phyloP scores from a whole-genome alignment of 2,797 vertebrate species.

The Chiloscyllium punctatum region DNA sequence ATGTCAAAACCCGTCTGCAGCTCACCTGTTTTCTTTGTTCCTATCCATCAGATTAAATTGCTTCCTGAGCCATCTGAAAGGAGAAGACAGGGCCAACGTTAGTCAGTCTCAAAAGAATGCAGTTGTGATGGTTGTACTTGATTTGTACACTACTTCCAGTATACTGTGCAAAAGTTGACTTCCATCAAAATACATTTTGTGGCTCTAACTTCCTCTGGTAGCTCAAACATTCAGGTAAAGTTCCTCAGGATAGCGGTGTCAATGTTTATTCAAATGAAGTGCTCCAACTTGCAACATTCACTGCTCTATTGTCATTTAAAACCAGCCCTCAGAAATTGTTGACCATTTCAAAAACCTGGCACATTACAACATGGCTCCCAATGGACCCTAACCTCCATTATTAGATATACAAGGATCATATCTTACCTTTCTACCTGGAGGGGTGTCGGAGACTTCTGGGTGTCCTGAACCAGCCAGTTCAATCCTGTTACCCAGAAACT shows the following conservation, averaged over 20 bases:
- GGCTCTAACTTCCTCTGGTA: background rate
- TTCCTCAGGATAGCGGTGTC: background rate
- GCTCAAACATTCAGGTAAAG: background rate
- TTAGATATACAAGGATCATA: background rate
- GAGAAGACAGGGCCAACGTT: slow-evolving; percentile 7
- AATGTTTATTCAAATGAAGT: background rate
- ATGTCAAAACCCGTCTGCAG: background rate
- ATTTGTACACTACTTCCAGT: background rate
- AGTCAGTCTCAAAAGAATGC: background rate
- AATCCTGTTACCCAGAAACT: slow-evolving; percentile 72
- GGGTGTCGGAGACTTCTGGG: slow-evolving; percentile 63
- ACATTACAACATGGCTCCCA: background rate
- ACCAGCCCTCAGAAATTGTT: background rate
- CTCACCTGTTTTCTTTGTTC: slow-evolving; percentile 71
- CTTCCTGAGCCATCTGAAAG: slow-evolving; percentile 68
- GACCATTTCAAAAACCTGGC: background rate
- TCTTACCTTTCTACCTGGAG: slow-evolving; percentile 69
- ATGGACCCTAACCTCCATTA: background rate
- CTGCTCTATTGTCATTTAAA: background rate
- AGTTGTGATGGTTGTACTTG: background rate
- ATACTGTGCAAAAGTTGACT: background rate
- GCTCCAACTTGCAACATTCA: background rate
- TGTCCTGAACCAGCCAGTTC: slow-evolving; percentile 70
- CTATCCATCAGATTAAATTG: slow-evolving; percentile 76
- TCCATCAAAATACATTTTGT: background rate